Conservation (phyloP, 2,113 vertebrate genomes). For the Vulpes lagopus region DNA sequence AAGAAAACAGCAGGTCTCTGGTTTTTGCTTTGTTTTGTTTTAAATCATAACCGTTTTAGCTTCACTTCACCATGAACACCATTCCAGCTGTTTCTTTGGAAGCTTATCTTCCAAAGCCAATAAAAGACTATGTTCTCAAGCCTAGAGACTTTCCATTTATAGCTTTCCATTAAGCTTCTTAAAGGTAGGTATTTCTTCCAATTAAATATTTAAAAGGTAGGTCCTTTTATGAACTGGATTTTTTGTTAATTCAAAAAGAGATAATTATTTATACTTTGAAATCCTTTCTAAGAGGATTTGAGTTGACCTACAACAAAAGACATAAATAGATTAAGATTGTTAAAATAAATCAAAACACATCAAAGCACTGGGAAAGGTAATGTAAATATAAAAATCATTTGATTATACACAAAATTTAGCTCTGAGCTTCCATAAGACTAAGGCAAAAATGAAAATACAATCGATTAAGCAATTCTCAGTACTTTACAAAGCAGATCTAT, state of each 20-base stretch:
- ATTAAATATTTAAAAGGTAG: slow-evolving; percentile 79
- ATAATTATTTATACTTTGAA: slow-evolving; percentile 72
- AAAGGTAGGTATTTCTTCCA: slow-evolving; percentile 74
- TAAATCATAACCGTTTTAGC: slow-evolving; percentile 63
- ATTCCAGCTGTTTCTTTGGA: slow-evolving; percentile 51
- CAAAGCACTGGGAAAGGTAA: not conserved
- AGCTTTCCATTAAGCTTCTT: slow-evolving; percentile 75
- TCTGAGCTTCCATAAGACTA: slow-evolving; percentile 17
- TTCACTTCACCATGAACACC: slow-evolving; percentile 67
- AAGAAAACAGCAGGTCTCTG: slow-evolving; percentile 41
- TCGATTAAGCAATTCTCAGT: slow-evolving; percentile 23
- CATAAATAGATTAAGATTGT: slow-evolving; percentile 56
- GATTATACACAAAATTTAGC: not conserved
- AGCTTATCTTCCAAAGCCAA: slow-evolving; percentile 66
- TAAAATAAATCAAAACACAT: slow-evolving; percentile 63
- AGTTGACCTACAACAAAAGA: slow-evolving; percentile 66
- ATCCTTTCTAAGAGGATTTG: slow-evolving; percentile 66
- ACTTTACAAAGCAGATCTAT: slow-evolving; percentile 15
- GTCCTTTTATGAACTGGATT: slow-evolving; percentile 64
- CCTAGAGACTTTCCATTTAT: slow-evolving; percentile 67
- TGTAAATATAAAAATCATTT: slow-evolving; percentile 51
- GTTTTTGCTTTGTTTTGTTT: slow-evolving; percentile 52
- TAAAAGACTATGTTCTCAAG: slow-evolving; percentile 48
- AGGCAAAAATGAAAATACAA: slow-evolving; percentile 33
- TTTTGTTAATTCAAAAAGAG: slow-evolving; percentile 77